These are phyloP conservation scores for Echinops telfairi DNA, from an alignment of 2,113 vertebrate genomes.

Conservation along the genomic window DNA sequence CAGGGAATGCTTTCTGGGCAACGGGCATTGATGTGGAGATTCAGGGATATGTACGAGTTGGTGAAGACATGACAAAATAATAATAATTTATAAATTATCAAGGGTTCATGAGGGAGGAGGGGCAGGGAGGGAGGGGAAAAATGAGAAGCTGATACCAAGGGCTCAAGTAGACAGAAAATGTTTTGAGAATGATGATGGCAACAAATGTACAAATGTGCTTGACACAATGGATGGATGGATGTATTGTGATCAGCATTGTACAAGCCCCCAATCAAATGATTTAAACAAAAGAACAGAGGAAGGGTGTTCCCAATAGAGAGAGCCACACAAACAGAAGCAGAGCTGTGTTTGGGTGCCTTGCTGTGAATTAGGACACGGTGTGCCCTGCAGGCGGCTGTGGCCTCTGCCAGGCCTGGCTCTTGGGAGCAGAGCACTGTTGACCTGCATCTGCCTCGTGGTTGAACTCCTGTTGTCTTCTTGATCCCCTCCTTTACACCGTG, in stretches of 20 bases:
- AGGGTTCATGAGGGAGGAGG: no score
- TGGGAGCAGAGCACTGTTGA: not conserved
- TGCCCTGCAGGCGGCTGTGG: not conserved
- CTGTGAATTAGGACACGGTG: not conserved
- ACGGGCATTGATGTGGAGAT: no score
- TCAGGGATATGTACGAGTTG: not conserved
- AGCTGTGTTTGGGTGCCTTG: not conserved
- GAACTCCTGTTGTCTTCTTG: not conserved
- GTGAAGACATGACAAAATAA: no score
- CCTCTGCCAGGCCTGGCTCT: not conserved
- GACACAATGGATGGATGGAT: no score
- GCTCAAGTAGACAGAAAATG: no score
- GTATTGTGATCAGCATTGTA: no score
- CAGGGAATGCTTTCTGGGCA: not conserved
- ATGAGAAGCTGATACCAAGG: no score
- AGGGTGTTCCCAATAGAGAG: not conserved
- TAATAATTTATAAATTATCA: no score
- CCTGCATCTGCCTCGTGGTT: not conserved
- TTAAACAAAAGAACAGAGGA: not conserved
- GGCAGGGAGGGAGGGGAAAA: no score
- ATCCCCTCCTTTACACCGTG: not conserved
- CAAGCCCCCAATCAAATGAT: no score
- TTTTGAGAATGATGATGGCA: no score
- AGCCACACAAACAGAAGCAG: accelerated
- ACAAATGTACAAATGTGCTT: no score